Conservation (phyloP, 2,113 vertebrate genomes). For the Malaclemys terrapin region DNA sequence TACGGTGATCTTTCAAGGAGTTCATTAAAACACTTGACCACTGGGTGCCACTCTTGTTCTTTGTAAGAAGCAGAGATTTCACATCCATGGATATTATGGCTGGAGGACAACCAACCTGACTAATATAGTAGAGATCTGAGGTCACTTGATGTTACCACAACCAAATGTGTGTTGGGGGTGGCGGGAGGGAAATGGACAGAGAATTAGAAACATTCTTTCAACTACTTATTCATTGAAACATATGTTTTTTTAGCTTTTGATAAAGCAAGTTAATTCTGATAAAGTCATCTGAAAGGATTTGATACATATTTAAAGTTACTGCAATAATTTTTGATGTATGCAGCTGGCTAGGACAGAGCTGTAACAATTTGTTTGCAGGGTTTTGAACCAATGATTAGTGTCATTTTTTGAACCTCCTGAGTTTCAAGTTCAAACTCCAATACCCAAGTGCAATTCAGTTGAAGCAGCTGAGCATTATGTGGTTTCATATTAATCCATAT, state of each 20-base stretch:
- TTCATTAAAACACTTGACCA: not conserved
- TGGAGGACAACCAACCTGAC: fast-evolving
- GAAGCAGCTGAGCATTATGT: not conserved
- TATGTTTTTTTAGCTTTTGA: not conserved
- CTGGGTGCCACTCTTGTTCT: constrained; percentile 42
- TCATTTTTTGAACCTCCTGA: not conserved
- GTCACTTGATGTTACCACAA: not conserved
- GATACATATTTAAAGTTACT: not conserved
- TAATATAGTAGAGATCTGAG: fast-evolving
- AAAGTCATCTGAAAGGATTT: not conserved
- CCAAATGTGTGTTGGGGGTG: not conserved
- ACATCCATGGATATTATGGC: fast-evolving
- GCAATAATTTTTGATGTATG: not conserved
- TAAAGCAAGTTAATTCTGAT: not conserved
- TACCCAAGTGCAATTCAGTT: not conserved
- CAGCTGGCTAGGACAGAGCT: not conserved
- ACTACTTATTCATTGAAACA: not conserved
- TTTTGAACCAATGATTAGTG: not conserved
- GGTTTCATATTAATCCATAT: not conserved
- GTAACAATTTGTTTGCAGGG: not conserved
- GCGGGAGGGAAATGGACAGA: fast-evolving
- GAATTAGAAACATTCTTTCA: fast-evolving
- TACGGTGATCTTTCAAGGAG: fast-evolving
- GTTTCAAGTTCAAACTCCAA: not conserved
- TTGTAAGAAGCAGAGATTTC: not conserved